Base-by-base conservation (phyloP, 2,888 invertebrate species). In the Dynastes tityus region DNA sequence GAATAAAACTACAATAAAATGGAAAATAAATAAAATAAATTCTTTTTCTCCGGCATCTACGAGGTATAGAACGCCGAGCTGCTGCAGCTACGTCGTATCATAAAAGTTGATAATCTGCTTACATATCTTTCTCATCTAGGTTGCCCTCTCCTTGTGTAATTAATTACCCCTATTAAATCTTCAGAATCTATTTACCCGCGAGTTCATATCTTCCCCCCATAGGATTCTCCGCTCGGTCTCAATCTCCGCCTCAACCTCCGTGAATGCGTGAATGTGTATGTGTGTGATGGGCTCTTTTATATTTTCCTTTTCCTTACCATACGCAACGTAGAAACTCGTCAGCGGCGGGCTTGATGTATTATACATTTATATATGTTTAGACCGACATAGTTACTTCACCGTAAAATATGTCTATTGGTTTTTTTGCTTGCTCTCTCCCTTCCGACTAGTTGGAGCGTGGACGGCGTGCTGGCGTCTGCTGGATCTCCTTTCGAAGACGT, bases 331-430 rank as follows among this genome's bases (percentile, higher is more conserved):
- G 45, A 9, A 32, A 11, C 45, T 45, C 45, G 45, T 45, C 45
- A 9, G 45, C 11, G 9, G 8, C 45, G 45, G 40, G n/a, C 37
- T 65, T 65, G 65, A 79, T 83, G 80, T 83, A 82, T 82, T 84
- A 83, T 82, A 80, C 82, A 83, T 84, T 84, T 84, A 85, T 84
- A 65, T 65, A 83, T 82, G 83, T 80, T 82, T 81, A 82, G 83
- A 80, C 83, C 82, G 82, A 82, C 83, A 83, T 82, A 84, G 84
- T 85, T 85, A 83, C 85, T 83, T 79, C 78, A 83, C 82, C 82
- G 84, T 85, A 83, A 86, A 86, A 85, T 85, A 84, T 83, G 84
- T 85, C 85, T 85, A 86, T 86, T 85, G 85, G 85, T 85, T 85
- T 85, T 86, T 80, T 76, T 67, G 70, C n/a, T 40, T 40, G 40